phyloP scores from a whole-genome alignment of 2,888 invertebrate species.

The Sinotaia quadrata region DNA sequence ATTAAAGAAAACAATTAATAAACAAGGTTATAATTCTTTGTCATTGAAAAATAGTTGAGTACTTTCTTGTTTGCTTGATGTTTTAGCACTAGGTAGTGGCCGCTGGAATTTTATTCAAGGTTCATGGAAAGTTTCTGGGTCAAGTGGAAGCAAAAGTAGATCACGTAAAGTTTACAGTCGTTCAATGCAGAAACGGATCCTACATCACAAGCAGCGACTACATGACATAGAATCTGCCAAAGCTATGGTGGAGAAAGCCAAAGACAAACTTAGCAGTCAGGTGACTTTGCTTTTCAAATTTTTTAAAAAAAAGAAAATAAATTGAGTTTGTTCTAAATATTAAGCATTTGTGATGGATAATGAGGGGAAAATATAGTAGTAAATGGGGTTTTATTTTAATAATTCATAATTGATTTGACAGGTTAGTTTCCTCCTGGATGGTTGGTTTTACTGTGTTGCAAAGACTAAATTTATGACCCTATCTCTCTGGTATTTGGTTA shows the following conservation, averaged over 20 bases:
- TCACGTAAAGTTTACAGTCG: conserved; percentile 61
- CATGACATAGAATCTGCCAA: conserved; percentile 79
- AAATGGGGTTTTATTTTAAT: too few relatives aligned
- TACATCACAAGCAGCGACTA: conserved; percentile 80
- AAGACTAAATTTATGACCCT: too few relatives aligned
- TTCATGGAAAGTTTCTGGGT: conserved; percentile 75
- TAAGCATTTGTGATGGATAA: too few relatives aligned
- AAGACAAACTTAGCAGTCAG: conserved; percentile 29
- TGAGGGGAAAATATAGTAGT: too few relatives aligned
- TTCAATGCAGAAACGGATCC: conserved; percentile 80
- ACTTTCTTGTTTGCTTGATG: too few relatives aligned
- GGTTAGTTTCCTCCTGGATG: too few relatives aligned
- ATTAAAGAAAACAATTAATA: too few relatives aligned
- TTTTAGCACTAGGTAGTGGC: neutral
- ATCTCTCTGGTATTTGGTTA: too few relatives aligned
- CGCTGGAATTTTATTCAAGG: conserved; percentile 82
- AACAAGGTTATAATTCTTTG: too few relatives aligned
- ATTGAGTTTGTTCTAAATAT: neutral
- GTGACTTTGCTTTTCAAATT: neutral
- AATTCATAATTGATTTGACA: too few relatives aligned
- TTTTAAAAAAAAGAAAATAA: neutral
- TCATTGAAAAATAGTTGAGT: too few relatives aligned
- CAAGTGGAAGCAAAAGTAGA: conserved; percentile 61
- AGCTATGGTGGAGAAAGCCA: conserved; percentile 49
- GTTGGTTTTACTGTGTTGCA: too few relatives aligned